Percentiles rank a stretch among this genome's conserved stretches.
phyloP scores from a whole-genome alignment of 2,113 vertebrate genomes.

The Forbesichthys papilliferus region DNA sequence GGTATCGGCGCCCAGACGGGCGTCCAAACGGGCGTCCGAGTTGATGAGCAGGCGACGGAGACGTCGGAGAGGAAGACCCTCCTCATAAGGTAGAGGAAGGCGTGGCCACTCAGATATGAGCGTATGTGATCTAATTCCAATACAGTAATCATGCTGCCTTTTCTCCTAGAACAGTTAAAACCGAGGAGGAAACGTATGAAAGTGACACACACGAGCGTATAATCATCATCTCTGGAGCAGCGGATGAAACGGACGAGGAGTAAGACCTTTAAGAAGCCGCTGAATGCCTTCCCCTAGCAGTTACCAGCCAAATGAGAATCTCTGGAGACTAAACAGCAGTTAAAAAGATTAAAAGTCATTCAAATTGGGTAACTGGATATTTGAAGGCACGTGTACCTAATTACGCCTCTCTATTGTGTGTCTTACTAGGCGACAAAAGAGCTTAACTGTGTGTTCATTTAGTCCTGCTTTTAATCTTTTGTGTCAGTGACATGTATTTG shows the following conservation, averaged over 20 bases:
- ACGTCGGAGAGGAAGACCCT: slow-evolving; percentile 72
- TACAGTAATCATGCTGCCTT: background rate
- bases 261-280: background rate
- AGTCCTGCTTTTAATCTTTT: no score
- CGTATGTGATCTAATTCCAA: background rate
- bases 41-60: slow-evolving; percentile 65
- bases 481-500: no score
- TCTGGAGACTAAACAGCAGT: no score
- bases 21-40: slow-evolving; percentile 9
- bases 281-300: no score
- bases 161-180: slow-evolving; percentile 70
- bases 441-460: no score
- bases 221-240: slow-evolving; percentile 74
- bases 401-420: no score
- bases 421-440: no score
- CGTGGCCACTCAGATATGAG: background rate
- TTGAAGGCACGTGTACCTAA: background rate
- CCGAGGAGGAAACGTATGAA: slow-evolving; percentile 63
- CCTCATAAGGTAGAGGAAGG: slow-evolving; percentile 70
- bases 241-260: slow-evolving; percentile 75
- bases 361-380: background rate
- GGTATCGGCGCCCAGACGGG: background rate
- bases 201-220: slow-evolving; percentile 70
- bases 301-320: no score
- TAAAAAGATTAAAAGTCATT: no score